Base-by-base conservation (phyloP, 2,888 invertebrate species). In the Punctoribates punctum region DNA sequence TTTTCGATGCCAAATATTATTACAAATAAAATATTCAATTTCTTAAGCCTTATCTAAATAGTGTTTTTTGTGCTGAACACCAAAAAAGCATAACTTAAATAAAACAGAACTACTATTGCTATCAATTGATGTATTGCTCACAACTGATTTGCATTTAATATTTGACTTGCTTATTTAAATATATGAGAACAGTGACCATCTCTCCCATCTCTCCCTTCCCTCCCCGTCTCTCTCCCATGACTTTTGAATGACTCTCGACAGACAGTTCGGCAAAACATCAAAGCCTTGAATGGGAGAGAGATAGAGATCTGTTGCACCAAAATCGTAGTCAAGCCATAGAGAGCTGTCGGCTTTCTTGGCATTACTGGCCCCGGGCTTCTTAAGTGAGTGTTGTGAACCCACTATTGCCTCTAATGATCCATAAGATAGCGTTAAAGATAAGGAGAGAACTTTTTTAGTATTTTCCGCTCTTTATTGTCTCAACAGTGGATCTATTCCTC, bases 281-380 rank as follows among this genome's bases (percentile, higher is more conserved):
- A 72, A 27, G 51, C 25, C 25, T 23, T 46, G 72, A 75, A 73
- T 48, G 38, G 74, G 74, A 74, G 74, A 77, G 74, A 74, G 74
- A 77, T 74, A 74, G 73, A 23, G 23, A 77, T 74, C 23, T 70
- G 74, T 42, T 67, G 75, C 57, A 72, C 74, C 60, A 42, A 46
- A 57, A 54, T 70, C 77, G 70, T 74, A 54, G 67, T 65, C 34
- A 23, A 38, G 29, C n/a, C 25, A 65, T 34, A 38, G 34, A 65
- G 65, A 65, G 65, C 65, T 65, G 65, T 65, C 65, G 65, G 65
- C 65, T 65, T 65, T 65, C 65, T 65, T 65, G 34, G 27, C 65
- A 65, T 25, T 38, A 27, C 34, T 65, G 13, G 65, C 65, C 65
- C 65, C 34, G 65, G 65, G 65, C 34, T 65, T 65, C 65, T 65